Percentiles rank a stretch among this genome's conserved stretches.
Conservation (phyloP, 2,113 vertebrate species). For the Lophius piscatorius region DNA sequence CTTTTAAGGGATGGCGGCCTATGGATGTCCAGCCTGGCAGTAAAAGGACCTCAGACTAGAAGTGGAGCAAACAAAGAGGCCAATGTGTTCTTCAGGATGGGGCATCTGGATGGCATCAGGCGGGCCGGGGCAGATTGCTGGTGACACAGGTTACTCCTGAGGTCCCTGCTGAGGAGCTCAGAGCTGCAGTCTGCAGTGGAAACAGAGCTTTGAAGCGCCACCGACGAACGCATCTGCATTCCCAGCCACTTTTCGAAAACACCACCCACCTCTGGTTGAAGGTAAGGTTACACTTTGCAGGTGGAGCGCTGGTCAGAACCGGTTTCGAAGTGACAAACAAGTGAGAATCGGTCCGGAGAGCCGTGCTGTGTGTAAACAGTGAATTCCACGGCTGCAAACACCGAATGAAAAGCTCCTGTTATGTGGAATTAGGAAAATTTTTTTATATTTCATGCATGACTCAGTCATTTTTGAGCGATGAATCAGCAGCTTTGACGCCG, state of each 20-base stretch:
- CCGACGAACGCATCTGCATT: conserved; percentile 59
- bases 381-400: neutral
- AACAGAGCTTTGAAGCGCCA: conserved; percentile 74
- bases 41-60: conserved; percentile 66
- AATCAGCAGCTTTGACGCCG: no score
- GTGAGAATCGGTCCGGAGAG: conserved; percentile 4
- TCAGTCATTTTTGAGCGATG: no score
- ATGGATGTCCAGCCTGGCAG: conserved; percentile 21
- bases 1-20: no score
- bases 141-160: conserved; percentile 91
- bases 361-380: neutral
- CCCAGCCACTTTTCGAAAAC: neutral
- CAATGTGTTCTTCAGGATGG: conserved; percentile 92
- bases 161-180: conserved; percentile 83
- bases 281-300: conserved; percentile 26
- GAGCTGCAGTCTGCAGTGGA: conserved; percentile 49
- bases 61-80: conserved; percentile 88
- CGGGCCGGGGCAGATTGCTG: conserved; percentile 82
- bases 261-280: conserved; percentile 23
- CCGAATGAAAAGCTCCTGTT: neutral
- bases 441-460: neutral
- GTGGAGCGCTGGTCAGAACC: conserved; percentile 15
- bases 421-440: neutral
- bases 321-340: conserved; percentile 11
- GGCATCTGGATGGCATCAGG: conserved; percentile 90